Evolutionary conservation across 1,140 invertebrate genomes (phyloP), one percentile per base, ranked within the genome.

Genomic region (Drosophila watanabei): DNA sequence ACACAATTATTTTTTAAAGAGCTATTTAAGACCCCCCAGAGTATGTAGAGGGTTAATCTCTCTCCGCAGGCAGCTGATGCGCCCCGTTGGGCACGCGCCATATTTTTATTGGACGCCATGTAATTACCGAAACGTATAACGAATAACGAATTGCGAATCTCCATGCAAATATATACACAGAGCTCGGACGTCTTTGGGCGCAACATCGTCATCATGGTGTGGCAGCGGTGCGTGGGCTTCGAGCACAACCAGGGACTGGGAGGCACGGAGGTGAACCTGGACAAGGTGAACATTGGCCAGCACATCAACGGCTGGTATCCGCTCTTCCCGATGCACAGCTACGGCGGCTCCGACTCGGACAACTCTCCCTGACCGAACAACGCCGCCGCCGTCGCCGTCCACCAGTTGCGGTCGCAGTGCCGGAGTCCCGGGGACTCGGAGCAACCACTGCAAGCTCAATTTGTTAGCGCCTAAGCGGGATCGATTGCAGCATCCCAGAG

Each of bases 221-320:
- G 97, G 97, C 97, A 98, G 83, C 95, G 96, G 70, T 96, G 97
- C 82, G 96, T 96, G 72, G 97, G 97, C 5, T 97, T 97, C 90
- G 97, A 98, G 88, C 97, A 97, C 93, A 98, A 98, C 92, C 95
- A 97, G 64, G 97, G 97, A 2, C 93, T 98, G 35, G 98, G 98
- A 14, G 97, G 97, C 28, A 97, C 96, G 0, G 97, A 98, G 93
- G 95, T 98, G 69, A 95, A 96, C 61, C 94, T 98, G 59, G 97
- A 98, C 91, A 95, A 95, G 75, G 94, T 98, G 45, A 96, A 97
- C 30, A 94, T 98, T 16, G 95, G 96, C 16, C 95, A 96, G 89
- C 94, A 97, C 52, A 97, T 96, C 28, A 95, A 96, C 61, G 96
- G 96, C 45, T 98, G 98, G 98, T 99, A 98, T 94, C 97, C 97